phyloP scores from a whole-genome alignment of 2,888 invertebrate genomes.

The Cynaeus angustus region DNA sequence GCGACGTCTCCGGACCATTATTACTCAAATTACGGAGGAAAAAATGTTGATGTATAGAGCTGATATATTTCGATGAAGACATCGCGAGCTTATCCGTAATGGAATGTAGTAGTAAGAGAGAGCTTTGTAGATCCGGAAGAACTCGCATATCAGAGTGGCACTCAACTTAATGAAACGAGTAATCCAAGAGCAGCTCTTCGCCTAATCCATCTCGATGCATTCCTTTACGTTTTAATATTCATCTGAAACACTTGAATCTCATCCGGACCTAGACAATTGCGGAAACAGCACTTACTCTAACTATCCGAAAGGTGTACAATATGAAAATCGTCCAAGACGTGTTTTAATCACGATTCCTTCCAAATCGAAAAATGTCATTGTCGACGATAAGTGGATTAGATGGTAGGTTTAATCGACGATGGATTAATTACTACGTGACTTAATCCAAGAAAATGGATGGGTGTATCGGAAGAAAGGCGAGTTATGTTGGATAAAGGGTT shows the following conservation, averaged over 20 bases:
- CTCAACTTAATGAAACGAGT: conserved; percentile 76
- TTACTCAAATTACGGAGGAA: conserved; percentile 28
- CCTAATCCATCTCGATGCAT: conserved; percentile 72
- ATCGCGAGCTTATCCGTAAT: conserved; percentile 67
- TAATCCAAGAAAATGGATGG: conserved; percentile 41
- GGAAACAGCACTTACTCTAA: conserved; percentile 69
- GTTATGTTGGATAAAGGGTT: conserved; percentile 42
- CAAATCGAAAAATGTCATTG: conserved; percentile 23
- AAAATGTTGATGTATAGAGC: conserved; percentile 43
- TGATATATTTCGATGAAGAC: conserved; percentile 64
- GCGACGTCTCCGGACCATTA: conserved; percentile 16
- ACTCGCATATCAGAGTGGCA: conserved; percentile 72
- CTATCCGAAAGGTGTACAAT: conserved; percentile 53
- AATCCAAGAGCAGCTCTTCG: conserved; percentile 72
- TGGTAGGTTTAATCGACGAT: conserved; percentile 19
- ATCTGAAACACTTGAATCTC: conserved; percentile 69
- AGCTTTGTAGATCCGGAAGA: conserved; percentile 64
- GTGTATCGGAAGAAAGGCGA: conserved; percentile 38
- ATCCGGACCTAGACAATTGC: conserved; percentile 67
- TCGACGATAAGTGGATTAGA: conserved; percentile 28
- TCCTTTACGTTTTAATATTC: conserved; percentile 71
- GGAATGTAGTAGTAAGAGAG: conserved; percentile 64
- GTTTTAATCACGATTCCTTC: conserved; percentile 22
- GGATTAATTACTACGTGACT: conserved; percentile 48
- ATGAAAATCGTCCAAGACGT: conserved; percentile 26